phyloP scores from a whole-genome alignment of 2,113 vertebrate species.

The Epinephelus fuscoguttatus region DNA sequence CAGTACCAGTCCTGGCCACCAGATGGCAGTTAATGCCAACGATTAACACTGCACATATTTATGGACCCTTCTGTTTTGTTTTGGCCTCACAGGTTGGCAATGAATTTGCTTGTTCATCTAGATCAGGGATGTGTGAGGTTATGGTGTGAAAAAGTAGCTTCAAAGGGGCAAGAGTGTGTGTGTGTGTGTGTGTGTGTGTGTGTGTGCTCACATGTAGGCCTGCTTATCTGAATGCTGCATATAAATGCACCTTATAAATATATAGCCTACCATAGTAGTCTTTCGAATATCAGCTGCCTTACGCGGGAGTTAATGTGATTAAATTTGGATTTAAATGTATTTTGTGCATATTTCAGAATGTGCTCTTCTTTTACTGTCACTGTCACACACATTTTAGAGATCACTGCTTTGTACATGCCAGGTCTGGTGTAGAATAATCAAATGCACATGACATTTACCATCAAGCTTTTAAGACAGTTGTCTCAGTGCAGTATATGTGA shows the following conservation, averaged over 20 bases:
- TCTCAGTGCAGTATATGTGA: neutral
- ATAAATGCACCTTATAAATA: neutral
- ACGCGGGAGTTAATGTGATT: neutral
- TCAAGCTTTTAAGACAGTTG: neutral
- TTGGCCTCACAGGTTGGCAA: neutral
- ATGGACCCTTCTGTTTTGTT: slow-evolving; percentile 26
- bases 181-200: neutral
- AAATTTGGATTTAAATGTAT: neutral
- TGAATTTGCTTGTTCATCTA: slow-evolving; percentile 33
- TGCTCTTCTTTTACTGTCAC: neutral
- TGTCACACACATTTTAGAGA: neutral
- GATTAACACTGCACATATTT: slow-evolving; percentile 8
- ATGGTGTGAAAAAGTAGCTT: neutral
- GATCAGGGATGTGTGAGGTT: slow-evolving; percentile 19
- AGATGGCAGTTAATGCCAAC: slow-evolving; percentile 77
- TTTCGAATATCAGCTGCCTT: neutral
- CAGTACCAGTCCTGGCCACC: slow-evolving; percentile 59
- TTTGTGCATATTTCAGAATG: neutral
- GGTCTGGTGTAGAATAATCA: neutral
- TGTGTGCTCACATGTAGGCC: neutral
- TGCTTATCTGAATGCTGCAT: neutral
- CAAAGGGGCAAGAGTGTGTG: neutral
- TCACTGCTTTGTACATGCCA: neutral
- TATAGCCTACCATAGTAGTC: no score
- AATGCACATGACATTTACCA: neutral